Conservation (phyloP, 1,140 invertebrate genomes). For the Nephila pilipes region DNA sequence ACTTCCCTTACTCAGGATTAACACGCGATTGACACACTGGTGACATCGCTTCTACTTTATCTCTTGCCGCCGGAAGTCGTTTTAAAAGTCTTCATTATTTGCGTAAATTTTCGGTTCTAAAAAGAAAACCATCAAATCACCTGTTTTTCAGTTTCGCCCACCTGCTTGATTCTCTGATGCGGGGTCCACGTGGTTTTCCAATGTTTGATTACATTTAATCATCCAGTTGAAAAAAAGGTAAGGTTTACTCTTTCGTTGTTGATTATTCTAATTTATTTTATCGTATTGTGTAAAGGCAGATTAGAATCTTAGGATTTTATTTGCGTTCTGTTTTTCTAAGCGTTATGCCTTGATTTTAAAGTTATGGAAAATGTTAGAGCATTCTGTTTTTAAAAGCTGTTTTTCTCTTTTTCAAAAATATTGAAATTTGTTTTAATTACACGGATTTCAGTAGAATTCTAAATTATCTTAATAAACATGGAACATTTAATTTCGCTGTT, state of each 20-base stretch:
- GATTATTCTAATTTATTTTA: background rate
- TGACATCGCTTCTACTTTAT: background rate
- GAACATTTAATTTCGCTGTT: too few species aligned
- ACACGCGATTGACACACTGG: background rate
- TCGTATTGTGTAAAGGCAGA: background rate
- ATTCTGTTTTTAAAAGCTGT: too few species aligned
- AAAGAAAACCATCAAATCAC: background rate
- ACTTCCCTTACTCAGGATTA: background rate
- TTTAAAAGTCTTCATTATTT: background rate
- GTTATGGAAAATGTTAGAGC: too few species aligned
- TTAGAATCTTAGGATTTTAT: too few species aligned
- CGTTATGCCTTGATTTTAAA: too few species aligned
- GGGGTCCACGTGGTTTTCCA: conserved; percentile 38
- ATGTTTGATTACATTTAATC: conserved; percentile 38
- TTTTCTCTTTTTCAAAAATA: too few species aligned
- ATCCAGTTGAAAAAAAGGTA: background rate
- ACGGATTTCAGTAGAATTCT: too few species aligned
- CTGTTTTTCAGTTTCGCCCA: background rate
- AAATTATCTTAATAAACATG: too few species aligned
- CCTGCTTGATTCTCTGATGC: conserved; percentile 25
- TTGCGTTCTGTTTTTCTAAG: too few species aligned
- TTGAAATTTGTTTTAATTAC: too few species aligned
- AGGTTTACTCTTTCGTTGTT: background rate
- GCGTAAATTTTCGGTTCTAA: background rate
- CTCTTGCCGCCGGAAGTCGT: background rate